Evolutionary conservation across 2,113 vertebrate species (phyloP), one percentile per base, ranked within the genome.

Genomic region (Gallinago jamesoni): DNA sequence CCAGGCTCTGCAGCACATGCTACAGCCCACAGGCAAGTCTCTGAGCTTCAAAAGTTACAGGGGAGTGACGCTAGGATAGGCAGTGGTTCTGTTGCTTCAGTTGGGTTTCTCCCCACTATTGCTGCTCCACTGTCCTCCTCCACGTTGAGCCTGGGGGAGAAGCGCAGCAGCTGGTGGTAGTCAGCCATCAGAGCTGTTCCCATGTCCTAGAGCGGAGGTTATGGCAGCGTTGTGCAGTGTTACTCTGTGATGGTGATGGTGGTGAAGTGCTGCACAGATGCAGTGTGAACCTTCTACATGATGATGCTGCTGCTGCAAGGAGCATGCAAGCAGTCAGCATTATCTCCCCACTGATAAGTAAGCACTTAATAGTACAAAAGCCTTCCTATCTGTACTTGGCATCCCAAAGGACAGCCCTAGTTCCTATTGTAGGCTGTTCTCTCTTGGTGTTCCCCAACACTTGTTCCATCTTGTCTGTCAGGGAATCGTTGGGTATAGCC

Each of bases 281-380:
- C 1, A 1, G n/a, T 55, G 15, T n/a, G 48, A 84, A 16, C 68
- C 68, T 55, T 68, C 37, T 21, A 56, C 12, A 1, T 33, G 24
- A 4, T 13, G 69, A 0, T 47, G 48, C 22, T 48, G 22, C 48
- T 48, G 55, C 74, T 74, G 45, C 5, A 43, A 22, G 48, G n/a
- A 78, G 30, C 1, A 0, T 31, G 23, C 2, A 4, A 48, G 57
- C 11, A 35, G n/a, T 14, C 69, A 70, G 56, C n/a, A 2, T 8
- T 45, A 37, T 37, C 37, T 70, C 37, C 53, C 30, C 47, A 15
- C 7, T 3, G 4, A 3, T 2, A 19, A 69, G 52, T 25, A 60
- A 70, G 45, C 14, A 25, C 31, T 60, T 16, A 6, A 6, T 15
- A 43, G 35, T 24, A 25, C n/a, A 24, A 56, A 70, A 86, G 1